Evolutionary conservation across 2,888 invertebrate species (phyloP), one percentile per base, ranked within the genome.

Genomic region (Eremobia ochroleuca): DNA sequence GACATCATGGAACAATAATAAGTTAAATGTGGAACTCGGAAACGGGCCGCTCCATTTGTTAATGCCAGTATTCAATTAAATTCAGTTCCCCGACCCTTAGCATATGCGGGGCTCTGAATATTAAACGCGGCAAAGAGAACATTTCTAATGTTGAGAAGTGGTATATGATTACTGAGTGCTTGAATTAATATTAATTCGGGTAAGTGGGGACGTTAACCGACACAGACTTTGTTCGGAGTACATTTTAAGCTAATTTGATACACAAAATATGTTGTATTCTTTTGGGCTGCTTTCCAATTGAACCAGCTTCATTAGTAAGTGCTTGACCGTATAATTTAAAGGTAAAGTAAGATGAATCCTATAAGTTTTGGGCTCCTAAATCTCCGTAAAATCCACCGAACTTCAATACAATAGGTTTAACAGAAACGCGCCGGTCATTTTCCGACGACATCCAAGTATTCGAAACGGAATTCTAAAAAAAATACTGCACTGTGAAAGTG

Each of bases 1-100:
- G 91, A 89, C 95, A 95, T 94, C 94, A 94, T 92, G 94, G 93
- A 93, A 94, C 96, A 95, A 94, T 96, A 96, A 96, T 95, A 96
- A 96, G 93, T 96, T 95, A 94, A 95, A 96, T 94, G 94, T 94
- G 93, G 94, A 95, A 95, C 95, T 95, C 94, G 93, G 94, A 94
- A 95, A 95, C 92, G 94, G 94, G 91, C 92, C 92, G 93, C 92
- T 95, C 95, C 96, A 96, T 96, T 96, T 95, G 96, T 96, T 96
- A 96, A 96, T 95, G 95, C 96, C 95, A 95, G 95, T 94, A 95
- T 96, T 96, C 96, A 96, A 96, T 96, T 96, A 95, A 95, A 96
- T 95, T 94, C 94, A 93, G 93, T 94, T 94, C 94, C 79, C 94
- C 94, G 93, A 95, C 96, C 95, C 94, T 95, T 92, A 92, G 91